phyloP scores from a whole-genome alignment of 2,888 invertebrate species.

The Trissolcus japonicus region DNA sequence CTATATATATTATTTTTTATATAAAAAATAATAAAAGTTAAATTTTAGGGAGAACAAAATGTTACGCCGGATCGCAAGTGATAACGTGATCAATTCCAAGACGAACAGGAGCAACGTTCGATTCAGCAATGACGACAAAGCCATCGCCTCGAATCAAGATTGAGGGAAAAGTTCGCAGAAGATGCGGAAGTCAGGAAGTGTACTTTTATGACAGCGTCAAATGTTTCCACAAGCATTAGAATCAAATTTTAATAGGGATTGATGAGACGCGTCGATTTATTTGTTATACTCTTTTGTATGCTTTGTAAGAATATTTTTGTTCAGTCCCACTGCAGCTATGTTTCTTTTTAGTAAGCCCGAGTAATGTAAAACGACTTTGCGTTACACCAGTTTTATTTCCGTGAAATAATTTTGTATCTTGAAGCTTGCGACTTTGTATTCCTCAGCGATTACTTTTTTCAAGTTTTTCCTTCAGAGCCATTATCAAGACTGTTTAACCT shows the following conservation, averaged over 20 bases:
- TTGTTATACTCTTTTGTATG: constrained; percentile 37
- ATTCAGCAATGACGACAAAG: constrained; percentile 38
- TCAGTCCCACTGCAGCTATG: background rate
- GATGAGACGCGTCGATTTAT: background rate
- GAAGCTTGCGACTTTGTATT: background rate
- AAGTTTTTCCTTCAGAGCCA: too few species aligned
- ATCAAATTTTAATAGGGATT: background rate
- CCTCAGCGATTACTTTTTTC: too few species aligned
- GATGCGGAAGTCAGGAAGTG: background rate
- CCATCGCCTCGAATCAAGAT: constrained; percentile 26
- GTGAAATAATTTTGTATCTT: constrained; percentile 23
- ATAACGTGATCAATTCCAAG: constrained; percentile 41
- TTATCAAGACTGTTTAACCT: constrained; percentile 13
- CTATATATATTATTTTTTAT: too few species aligned
- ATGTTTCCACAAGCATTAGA: background rate
- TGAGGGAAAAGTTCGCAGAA: constrained; percentile 9
- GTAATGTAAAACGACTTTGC: background rate
- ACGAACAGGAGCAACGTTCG: constrained; percentile 20
- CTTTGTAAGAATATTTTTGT: constrained; percentile 9
- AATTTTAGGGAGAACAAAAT: constrained; percentile 40
- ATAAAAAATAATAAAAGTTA: background rate
- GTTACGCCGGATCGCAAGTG: constrained; percentile 45
- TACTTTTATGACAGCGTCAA: background rate
- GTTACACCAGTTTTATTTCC: constrained; percentile 21
- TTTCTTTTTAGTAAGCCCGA: background rate